Evolutionary conservation across 2,888 invertebrate species (phyloP).

Genomic region (Hoplodrina ambigua): DNA sequence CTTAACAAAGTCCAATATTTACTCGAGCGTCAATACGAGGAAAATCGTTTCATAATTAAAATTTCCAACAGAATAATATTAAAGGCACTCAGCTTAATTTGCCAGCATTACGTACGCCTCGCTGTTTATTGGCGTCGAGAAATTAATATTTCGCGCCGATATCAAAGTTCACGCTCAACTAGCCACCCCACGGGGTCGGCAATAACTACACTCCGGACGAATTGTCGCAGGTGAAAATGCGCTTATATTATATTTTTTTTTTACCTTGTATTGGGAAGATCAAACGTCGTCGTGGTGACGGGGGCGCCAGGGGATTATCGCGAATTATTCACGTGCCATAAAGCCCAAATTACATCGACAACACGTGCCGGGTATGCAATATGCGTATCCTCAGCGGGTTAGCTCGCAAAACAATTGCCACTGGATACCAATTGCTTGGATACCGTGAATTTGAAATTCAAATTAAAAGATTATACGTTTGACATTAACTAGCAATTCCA

Average conservation of each 20-base stretch:
- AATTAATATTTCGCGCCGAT: slow-evolving; percentile 90
- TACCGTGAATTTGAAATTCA: slow-evolving; percentile 20
- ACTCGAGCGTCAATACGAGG: slow-evolving; percentile 68
- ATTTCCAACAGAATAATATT: slow-evolving; percentile 85
- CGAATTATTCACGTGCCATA: slow-evolving; percentile 89
- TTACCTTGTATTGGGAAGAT: slow-evolving; percentile 81
- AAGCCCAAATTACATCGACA: slow-evolving; percentile 85
- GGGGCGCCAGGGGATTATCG: slow-evolving; percentile 77
- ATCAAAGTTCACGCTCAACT: slow-evolving; percentile 90
- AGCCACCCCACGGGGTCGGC: slow-evolving; percentile 83
- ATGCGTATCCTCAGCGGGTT: slow-evolving; percentile 74
- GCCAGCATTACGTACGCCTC: slow-evolving; percentile 86
- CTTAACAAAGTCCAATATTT: slow-evolving; percentile 68
- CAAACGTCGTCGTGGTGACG: slow-evolving; percentile 85
- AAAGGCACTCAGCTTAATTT: slow-evolving; percentile 88
- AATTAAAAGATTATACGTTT: background rate
- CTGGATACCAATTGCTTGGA: slow-evolving; percentile 64
- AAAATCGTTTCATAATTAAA: slow-evolving; percentile 83
- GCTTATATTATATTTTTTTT: slow-evolving; percentile 88
- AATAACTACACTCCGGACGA: slow-evolving; percentile 84
- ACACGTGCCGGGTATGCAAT: slow-evolving; percentile 85
- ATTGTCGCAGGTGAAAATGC: slow-evolving; percentile 88
- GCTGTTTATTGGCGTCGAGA: slow-evolving; percentile 87
- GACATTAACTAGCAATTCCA: background rate
- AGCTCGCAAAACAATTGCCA: slow-evolving; percentile 77